Evolutionary conservation across 2,888 invertebrate species (phyloP).

Genomic region (Buathra laborator): DNA sequence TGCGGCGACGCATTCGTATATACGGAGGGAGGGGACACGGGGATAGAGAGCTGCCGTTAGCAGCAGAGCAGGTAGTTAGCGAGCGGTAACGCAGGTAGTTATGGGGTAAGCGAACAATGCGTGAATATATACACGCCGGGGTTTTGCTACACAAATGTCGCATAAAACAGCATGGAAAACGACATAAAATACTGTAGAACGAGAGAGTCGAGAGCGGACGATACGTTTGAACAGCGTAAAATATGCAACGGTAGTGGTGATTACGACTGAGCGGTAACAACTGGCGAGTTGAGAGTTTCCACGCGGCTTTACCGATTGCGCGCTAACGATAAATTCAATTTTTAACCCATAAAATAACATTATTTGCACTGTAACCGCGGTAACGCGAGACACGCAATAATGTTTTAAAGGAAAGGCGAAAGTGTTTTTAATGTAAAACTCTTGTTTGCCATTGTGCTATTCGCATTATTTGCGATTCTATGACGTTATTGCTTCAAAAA

Average conservation of each 20-base stretch:
- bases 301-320: neutral
- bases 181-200: conserved; percentile 23
- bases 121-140: conserved; percentile 26
- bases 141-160: conserved; percentile 23
- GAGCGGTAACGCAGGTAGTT: conserved; percentile 45
- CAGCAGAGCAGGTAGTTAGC: conserved; percentile 45
- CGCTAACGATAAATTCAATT: neutral
- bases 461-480: too few relatives aligned
- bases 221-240: conserved; percentile 13
- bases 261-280: neutral
- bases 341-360: neutral
- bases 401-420: neutral
- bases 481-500: too few relatives aligned
- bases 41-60: neutral
- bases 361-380: neutral
- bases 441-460: too few relatives aligned
- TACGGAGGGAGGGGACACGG: neutral
- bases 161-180: conserved; percentile 44
- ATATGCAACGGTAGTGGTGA: conserved; percentile 1
- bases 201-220: neutral
- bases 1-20: neutral
- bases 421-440: too few relatives aligned
- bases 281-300: neutral
- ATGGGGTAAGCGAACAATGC: conserved; percentile 42
- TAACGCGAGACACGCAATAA: neutral